Conservation (phyloP, 1,140 invertebrate genomes). For the Bombus impatiens region DNA sequence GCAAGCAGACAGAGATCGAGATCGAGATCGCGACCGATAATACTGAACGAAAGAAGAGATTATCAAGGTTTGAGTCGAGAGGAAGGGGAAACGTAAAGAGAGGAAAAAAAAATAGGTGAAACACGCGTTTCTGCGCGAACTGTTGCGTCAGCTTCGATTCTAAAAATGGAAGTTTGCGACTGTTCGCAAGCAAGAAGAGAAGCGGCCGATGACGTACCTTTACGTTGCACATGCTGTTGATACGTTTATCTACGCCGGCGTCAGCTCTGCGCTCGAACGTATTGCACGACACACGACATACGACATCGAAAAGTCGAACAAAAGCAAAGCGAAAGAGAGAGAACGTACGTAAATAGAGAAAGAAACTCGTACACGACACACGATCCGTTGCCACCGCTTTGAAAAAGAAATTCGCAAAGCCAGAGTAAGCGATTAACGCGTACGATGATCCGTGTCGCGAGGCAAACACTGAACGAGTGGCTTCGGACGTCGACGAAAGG, state of each 20-base stretch:
- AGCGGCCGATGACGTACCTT: background rate
- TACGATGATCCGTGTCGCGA: too few relatives aligned
- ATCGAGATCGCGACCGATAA: background rate
- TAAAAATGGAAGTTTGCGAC: background rate
- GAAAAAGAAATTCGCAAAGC: too few relatives aligned
- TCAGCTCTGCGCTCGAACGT: background rate
- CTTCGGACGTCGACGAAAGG: too few relatives aligned
- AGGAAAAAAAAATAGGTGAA: background rate
- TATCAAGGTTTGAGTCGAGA: too few relatives aligned
- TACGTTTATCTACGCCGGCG: background rate
- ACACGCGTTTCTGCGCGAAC: background rate
- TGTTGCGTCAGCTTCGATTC: background rate
- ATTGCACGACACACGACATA: too few relatives aligned
- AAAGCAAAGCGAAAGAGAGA: constrained; percentile 25
- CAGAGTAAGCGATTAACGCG: too few relatives aligned
- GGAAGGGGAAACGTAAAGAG: background rate
- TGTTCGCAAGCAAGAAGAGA: constrained; percentile 3
- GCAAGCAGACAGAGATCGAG: constrained; percentile 1
- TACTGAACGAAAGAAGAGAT: background rate
- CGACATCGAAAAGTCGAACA: constrained; percentile 2
- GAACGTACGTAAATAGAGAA: background rate
- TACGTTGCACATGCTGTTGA: constrained; percentile 11
- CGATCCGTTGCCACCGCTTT: too few relatives aligned
- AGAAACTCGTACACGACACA: too few relatives aligned
- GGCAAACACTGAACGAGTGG: too few relatives aligned